Percentiles rank a stretch among this genome's conserved stretches.
Evolutionary conservation across 1,140 invertebrate genomes (phyloP).

Genomic region (Sitophilus oryzae): DNA sequence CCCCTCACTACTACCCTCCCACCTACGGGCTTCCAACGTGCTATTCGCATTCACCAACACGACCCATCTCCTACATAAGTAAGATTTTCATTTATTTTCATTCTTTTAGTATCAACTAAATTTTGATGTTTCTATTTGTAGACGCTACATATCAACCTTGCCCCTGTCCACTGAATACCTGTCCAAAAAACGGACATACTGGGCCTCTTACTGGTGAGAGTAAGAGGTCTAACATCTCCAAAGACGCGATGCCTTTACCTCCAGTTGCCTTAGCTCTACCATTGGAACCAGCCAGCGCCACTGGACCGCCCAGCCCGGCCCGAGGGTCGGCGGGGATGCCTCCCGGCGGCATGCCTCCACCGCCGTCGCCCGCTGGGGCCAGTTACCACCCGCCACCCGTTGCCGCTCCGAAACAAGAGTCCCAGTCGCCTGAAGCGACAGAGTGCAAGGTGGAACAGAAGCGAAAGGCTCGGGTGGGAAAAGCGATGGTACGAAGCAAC

Average conservation of each 20-base stretch:
- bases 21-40: slow-evolving; percentile 58
- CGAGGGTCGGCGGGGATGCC: slow-evolving; percentile 56
- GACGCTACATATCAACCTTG: slow-evolving; percentile 63
- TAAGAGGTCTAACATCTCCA: slow-evolving; percentile 56
- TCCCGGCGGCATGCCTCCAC: slow-evolving; percentile 54
- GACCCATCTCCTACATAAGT: slow-evolving; percentile 60
- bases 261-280: slow-evolving; percentile 59
- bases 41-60: slow-evolving; percentile 60
- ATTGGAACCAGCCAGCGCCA: slow-evolving; percentile 54
- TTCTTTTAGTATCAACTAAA: no score
- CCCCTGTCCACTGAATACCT: slow-evolving; percentile 81
- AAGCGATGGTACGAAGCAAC: slow-evolving; percentile 58
- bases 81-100: no score
- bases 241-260: slow-evolving; percentile 41
- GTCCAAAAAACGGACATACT: slow-evolving; percentile 96
- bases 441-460: slow-evolving; percentile 35
- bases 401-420: slow-evolving; percentile 37
- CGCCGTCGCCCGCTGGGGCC: slow-evolving; percentile 41
- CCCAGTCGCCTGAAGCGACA: slow-evolving; percentile 18
- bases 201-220: slow-evolving; percentile 88
- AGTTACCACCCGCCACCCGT: slow-evolving; percentile 38
- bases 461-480: slow-evolving; percentile 59
- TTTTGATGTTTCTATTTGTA: slow-evolving; percentile 39
- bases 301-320: slow-evolving; percentile 61
- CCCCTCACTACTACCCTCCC: slow-evolving; percentile 61